Evolutionary conservation across 2,113 vertebrate species (phyloP).

Genomic region (Lucifuga dentata): DNA sequence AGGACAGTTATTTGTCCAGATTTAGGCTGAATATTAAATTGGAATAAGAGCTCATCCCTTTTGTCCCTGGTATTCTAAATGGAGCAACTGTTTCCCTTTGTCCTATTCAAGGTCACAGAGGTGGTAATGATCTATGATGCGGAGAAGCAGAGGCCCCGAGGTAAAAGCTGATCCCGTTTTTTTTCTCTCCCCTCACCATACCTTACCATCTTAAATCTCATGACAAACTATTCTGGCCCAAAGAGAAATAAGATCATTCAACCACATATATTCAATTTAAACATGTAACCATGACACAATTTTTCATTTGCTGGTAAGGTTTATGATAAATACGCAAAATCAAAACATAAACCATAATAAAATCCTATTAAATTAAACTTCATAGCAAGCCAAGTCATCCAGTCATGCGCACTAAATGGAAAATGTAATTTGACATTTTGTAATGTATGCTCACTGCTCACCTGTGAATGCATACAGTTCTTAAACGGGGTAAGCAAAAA

Average conservation of each 20-base stretch:
- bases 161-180: slow-evolving; percentile 96
- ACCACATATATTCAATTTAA: slow-evolving; percentile 33
- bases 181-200: slow-evolving; percentile 76
- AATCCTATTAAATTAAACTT: slow-evolving; percentile 16
- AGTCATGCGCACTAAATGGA: background rate
- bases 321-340: slow-evolving; percentile 6
- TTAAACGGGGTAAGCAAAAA: background rate
- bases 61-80: slow-evolving; percentile 61
- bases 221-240: slow-evolving; percentile 94
- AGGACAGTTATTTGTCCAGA: slow-evolving; percentile 32
- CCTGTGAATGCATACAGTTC: background rate
- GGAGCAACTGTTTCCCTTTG: slow-evolving; percentile 75
- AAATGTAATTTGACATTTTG: background rate
- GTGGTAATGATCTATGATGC: slow-evolving; percentile 99
- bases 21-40: slow-evolving; percentile 51
- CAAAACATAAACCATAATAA: background rate
- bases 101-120: slow-evolving; percentile 95
- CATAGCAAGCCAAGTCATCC: background rate
- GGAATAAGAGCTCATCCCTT: slow-evolving; percentile 25
- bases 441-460: background rate
- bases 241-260: slow-evolving; percentile 68
- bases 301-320: slow-evolving; percentile 1
- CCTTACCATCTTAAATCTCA: slow-evolving; percentile 88
- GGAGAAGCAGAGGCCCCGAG: slow-evolving; percentile 99
- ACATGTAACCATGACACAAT: slow-evolving; percentile 7